Evolutionary conservation across 2,888 invertebrate species (phyloP), one percentile per base, ranked within the genome.

Genomic region (Standfussiana lucernea): DNA sequence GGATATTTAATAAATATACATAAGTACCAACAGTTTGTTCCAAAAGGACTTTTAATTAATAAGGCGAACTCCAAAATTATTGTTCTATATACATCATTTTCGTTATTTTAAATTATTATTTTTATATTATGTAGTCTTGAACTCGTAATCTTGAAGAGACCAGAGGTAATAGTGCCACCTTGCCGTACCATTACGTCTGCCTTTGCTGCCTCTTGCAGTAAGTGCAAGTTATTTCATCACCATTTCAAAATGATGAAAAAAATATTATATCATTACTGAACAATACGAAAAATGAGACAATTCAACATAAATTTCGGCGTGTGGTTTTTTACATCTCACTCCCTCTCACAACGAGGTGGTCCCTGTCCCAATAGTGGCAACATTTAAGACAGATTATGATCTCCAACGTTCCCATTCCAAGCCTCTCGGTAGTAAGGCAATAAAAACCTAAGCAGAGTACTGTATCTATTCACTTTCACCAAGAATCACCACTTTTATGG

Each of bases 1-100:
- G 40, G 21, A 42, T 32, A n/a, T n/a, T n/a, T n/a, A n/a, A n/a
- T n/a, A n/a, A n/a, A n/a, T n/a, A n/a, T n/a, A n/a, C n/a, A n/a
- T n/a, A 24, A 35, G 32, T 18, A 47, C 15, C 18, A 37, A 67
- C 32, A 67, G 24, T 50, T 37, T 35, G 61, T 70, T 78, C 37
- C 24, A 24, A 70, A 62, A 21, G n/a, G n/a, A 66, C 21, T 72
- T 50, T 42, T 42, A 65, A 72, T 77, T 45, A 62, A 40, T 15
- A 64, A n/a, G 1, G 13, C 32, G 28, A 21, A n/a, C 15, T 78
- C n/a, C 68, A 28, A 79, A 65, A 35, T 59, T 61, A 76, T 79
- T 40, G 32, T 61, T 56, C 24, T 66, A 13, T 50, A 4, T 37
- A 24, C 37, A 66, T 37, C 7, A 53, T 21, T 67, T 35, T 8